Evolutionary conservation across 53 echinoderm and acorn worm species (phyloP).

Genomic region (Apostichopus leukothele): DNA sequence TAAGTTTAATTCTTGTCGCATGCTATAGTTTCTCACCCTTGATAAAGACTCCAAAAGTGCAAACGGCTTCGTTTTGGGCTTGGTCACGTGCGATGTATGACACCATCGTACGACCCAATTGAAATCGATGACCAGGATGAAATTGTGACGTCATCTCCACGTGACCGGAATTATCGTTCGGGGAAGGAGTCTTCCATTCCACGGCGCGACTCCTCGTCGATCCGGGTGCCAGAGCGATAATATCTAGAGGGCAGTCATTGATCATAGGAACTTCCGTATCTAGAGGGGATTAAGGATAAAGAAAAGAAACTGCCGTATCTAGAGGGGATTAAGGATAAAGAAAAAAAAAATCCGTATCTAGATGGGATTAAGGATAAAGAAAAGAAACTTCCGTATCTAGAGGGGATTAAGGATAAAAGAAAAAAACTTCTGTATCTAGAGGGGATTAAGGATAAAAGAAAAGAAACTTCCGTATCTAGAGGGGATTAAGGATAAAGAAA

Average conservation of each 20-base stretch:
- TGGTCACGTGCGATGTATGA: constrained; percentile 28
- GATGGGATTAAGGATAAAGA: no score
- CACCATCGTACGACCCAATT: constrained; percentile 17
- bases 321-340: no score
- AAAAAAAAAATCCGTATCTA: no score
- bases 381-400: no score
- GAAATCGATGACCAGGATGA: constrained; percentile 24
- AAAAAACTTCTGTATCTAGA: no score
- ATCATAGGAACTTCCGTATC: constrained; percentile 28
- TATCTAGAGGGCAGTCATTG: constrained; percentile 10
- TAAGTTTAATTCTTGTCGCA: no score
- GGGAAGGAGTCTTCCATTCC: background rate
- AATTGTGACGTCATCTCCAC: constrained; percentile 42
- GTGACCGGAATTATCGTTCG: constrained; percentile 30
- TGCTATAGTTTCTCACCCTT: background rate
- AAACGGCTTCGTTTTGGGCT: constrained; percentile 16
- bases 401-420: no score
- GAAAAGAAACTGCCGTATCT: background rate
- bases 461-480: background rate
- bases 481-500: background rate
- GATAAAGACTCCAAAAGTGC: background rate
- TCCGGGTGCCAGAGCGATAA: background rate
- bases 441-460: no score
- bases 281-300: background rate
- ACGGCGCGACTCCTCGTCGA: background rate